Base-by-base conservation (phyloP, 2,797 vertebrate genomes). In the Propithecus perrieri region DNA sequence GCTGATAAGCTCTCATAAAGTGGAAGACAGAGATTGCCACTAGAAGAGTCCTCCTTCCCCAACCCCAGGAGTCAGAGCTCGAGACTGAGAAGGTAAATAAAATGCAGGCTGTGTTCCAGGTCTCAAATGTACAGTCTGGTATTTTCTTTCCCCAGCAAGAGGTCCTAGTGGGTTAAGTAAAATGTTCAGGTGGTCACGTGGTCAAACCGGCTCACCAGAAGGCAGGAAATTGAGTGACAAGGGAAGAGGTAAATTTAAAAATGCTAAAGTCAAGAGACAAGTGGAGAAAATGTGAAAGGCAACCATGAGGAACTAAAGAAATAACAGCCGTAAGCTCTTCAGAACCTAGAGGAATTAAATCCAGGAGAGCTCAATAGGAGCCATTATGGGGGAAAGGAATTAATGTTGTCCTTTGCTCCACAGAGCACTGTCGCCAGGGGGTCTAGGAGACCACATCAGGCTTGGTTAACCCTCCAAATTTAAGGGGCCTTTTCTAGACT, bases 241-340 rank as follows among this genome's bases (percentile, higher is more conserved):
- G 10, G 1, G 18, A 53, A 24, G 33, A 59, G 0, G 6, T 41
- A 28, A 18, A 1, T 94, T 88, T 91, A 53, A 76, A 87, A 84
- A 71, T 28, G 18, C 17, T 2, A 43, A 12, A 71, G 5, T 75
- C 43, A 43, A 30, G 48, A 72, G 9, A 80, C 80, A 81, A 22
- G 4, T 71, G 14, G 18, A 61, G 33, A 63, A 59, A 63, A 85
- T 15, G 55, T 57, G 33, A 75, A 94, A 85, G 59, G 50, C 26
- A 65, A 38, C 14, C 75, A 75, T 4, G 20, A 33, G 67, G 75
- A 76, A 78, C 41, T 24, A 55, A 81, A 89, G 26, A 96, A 95
- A 48, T 22, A 50, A n/a, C 6, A n/a, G 55, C 4, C 17, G 6
- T 12, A 17, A 72, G 74, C 55, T 63, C 43, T 79, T 85, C 43